Conservation (phyloP, 1,140 invertebrate species). For the Laupala kohalensis region DNA sequence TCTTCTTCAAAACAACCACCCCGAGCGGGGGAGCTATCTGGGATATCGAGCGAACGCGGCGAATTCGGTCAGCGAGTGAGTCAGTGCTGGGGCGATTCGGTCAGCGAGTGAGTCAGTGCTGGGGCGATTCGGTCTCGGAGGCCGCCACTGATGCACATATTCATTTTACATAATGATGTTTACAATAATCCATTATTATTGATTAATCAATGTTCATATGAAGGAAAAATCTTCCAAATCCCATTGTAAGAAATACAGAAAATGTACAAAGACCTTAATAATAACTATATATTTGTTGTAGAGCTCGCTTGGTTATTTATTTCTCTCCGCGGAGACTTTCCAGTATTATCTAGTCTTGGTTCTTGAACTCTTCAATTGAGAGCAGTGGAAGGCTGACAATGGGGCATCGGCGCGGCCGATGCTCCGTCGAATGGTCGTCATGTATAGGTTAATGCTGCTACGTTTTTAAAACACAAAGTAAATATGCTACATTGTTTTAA, state of each 20-base stretch:
- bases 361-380: conserved; percentile 11
- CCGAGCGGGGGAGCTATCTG: not conserved
- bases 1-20: not conserved
- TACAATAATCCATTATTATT: conserved; percentile 1
- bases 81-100: not conserved
- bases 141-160: conserved; percentile 2
- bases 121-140: not conserved
- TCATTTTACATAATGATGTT: conserved; percentile 8
- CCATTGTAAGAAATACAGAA: not conserved
- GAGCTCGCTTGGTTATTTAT: conserved; percentile 7
- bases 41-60: not conserved
- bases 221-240: not conserved
- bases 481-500: conserved; percentile 10
- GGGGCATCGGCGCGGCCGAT: not conserved
- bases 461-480: conserved; percentile 1
- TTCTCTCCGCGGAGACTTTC: conserved; percentile 4
- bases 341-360: conserved; percentile 15
- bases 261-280: conserved; percentile 11
- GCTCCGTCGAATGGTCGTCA: conserved; percentile 1
- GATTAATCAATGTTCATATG: conserved; percentile 1
- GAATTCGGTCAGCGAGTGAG: not conserved
- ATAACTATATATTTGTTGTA: conserved; percentile 10
- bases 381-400: not conserved
- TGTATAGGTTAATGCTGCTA: conserved; percentile 5
- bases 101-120: not conserved